These are phyloP conservation scores for Pygocentrus nattereri DNA, from an alignment of 2,797 vertebrate species.

Conservation along the genomic window DNA sequence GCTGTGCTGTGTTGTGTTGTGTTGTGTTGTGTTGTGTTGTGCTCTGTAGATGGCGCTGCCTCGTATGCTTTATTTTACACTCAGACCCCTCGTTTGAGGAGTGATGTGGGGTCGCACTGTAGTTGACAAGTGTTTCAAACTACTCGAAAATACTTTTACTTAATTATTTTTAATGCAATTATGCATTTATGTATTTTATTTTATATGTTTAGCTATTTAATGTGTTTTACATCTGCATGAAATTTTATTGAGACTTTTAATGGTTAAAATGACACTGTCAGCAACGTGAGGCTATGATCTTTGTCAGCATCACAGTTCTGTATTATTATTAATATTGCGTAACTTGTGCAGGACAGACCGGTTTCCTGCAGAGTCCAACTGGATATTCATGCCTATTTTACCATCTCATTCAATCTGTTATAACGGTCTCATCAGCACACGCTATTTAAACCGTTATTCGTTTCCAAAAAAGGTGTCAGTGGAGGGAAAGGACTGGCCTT, in stretches of 20 bases:
- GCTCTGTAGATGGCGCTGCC: slow-evolving; percentile 94
- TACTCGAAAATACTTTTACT: slow-evolving; percentile 1
- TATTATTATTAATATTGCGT: not conserved
- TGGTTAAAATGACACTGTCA: not conserved
- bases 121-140: slow-evolving; percentile 21
- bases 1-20: slow-evolving; percentile 58
- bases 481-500: not conserved
- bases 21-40: slow-evolving; percentile 52
- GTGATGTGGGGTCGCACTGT: slow-evolving; percentile 21
- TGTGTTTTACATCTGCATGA: not conserved
- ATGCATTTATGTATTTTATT: not conserved
- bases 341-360: not conserved
- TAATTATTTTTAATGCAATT: not conserved
- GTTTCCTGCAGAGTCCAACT: not conserved
- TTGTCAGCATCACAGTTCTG: not conserved
- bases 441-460: not conserved
- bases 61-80: slow-evolving; percentile 75
- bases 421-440: not conserved
- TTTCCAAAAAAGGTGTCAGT: not conserved
- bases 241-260: too few relatives aligned
- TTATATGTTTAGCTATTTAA: not conserved
- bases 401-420: not conserved
- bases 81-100: slow-evolving; percentile 33
- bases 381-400: slow-evolving; percentile 1
- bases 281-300: not conserved